Evolutionary conservation across 2,113 vertebrate genomes (phyloP).

Genomic region (Isurus oxyrinchus): DNA sequence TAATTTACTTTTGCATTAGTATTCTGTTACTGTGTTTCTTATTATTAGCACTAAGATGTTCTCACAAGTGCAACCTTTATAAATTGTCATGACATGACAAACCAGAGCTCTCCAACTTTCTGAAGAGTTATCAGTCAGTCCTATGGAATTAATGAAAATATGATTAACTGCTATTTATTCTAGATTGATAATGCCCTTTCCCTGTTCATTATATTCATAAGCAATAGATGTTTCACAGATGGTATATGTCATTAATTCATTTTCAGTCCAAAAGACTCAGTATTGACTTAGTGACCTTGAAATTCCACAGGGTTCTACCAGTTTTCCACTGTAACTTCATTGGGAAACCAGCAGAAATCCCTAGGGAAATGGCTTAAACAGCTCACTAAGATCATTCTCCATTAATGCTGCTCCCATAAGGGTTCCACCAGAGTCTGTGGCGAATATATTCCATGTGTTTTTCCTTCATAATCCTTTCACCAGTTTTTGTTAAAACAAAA

Average conservation of each 20-base stretch:
- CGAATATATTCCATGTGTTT: neutral
- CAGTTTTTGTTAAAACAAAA: neutral
- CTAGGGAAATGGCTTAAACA: neutral
- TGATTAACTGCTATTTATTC: constrained; percentile 4
- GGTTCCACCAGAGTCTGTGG: neutral
- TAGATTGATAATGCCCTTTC: neutral
- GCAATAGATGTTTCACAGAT: neutral
- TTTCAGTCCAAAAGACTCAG: neutral
- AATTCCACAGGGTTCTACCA: neutral
- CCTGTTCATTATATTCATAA: neutral
- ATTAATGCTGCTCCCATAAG: neutral
- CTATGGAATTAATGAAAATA: neutral
- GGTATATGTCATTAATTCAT: neutral
- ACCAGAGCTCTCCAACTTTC: neutral
- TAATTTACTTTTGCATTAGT: constrained; percentile 64
- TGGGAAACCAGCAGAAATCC: neutral
- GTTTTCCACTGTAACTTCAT: neutral
- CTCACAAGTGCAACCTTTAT: constrained; percentile 53
- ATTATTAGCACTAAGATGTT: constrained; percentile 45
- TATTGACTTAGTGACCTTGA: neutral
- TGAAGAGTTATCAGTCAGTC: neutral
- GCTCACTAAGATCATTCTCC: neutral
- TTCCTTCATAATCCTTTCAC: neutral
- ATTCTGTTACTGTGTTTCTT: constrained; percentile 49
- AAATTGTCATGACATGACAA: constrained; percentile 63